Percentiles rank a stretch among this genome's conserved stretches.
Evolutionary conservation across 2,888 invertebrate species (phyloP).

Genomic region (Geophilus truncorum): DNA sequence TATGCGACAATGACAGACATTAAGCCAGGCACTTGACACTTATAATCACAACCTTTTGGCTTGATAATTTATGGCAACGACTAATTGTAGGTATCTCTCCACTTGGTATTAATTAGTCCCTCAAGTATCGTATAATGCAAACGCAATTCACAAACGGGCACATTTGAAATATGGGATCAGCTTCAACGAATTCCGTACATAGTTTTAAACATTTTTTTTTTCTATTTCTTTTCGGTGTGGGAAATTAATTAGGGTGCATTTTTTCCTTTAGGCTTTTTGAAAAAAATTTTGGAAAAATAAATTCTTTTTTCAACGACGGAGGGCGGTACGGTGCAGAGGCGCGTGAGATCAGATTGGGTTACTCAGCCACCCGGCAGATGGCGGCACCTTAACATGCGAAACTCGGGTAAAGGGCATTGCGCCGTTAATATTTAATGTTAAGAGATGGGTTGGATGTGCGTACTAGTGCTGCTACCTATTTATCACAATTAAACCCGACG

Average conservation of each 20-base stretch:
- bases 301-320: background rate
- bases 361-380: conserved; percentile 3
- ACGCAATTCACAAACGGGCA: background rate
- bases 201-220: background rate
- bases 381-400: background rate
- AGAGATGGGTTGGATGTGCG: background rate
- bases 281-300: background rate
- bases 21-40: conserved; percentile 24
- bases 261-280: background rate
- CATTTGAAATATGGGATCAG: background rate
- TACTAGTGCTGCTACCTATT: background rate
- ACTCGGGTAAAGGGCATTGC: background rate
- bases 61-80: conserved; percentile 10
- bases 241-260: background rate
- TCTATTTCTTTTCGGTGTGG: background rate
- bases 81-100: conserved; percentile 23
- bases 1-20: conserved; percentile 25
- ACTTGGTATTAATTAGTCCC: conserved; percentile 24
- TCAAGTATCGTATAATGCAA: conserved; percentile 1
- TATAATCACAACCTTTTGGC: conserved; percentile 27
- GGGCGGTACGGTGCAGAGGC: background rate
- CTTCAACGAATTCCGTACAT: background rate
- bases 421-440: background rate
- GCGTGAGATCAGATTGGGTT: background rate
- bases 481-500: background rate